Base-by-base conservation (phyloP, 2,797 vertebrate species). In the Melanotaenia maccullochi region DNA sequence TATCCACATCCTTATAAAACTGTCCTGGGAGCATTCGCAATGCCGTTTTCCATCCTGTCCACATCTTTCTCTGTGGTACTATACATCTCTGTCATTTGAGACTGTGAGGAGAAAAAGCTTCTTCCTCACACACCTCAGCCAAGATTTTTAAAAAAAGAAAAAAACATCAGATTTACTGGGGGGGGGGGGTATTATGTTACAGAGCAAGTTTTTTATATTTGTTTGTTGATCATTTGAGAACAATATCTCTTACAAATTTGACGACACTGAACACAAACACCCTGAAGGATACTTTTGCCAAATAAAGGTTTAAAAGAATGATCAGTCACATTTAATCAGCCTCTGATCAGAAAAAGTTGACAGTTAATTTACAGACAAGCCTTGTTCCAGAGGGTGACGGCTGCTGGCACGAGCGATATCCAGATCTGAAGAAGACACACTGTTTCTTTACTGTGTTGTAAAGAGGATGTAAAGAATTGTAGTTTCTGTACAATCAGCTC, bases 11-110 rank as follows among this genome's bases (percentile, higher is more conserved):
- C 85, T 75, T 64, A 52, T 81, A 70, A 77, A 85, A 71, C 77
- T 75, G 44, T 73, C 79, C 44, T 16, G 79, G 87, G 77, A 85
- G 77, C 75, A 57, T 84, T 84, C 79, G 57, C 57, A 71, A 47
- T 79, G 64, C 66, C 54, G 61, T 76, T 85, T 84, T 87, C 83
- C 83, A 87, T 87, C 81, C 81, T 76, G 83, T 71, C 65, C 71
- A 67, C 49, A 71, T 62, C 33, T 73, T 69, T 70, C 78, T 87
- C 79, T 49, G 42, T 3, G 20, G 81, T 44, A 42, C 62, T 11
- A 68, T 79, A 69, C 38, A 9, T 75, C 82, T 77, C 68, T 72
- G 73, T 76, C 76, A 67, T 33, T 44, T 16, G 47, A 66, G 61
- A 24, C 68, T 47, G 38, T 62, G 42, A 40, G 52, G 51, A 72